Percentiles rank a stretch among this genome's conserved stretches.
These are phyloP conservation scores for Phaethornis superciliosus DNA, from an alignment of 2,113 vertebrate species.

Conservation along the genomic window DNA sequence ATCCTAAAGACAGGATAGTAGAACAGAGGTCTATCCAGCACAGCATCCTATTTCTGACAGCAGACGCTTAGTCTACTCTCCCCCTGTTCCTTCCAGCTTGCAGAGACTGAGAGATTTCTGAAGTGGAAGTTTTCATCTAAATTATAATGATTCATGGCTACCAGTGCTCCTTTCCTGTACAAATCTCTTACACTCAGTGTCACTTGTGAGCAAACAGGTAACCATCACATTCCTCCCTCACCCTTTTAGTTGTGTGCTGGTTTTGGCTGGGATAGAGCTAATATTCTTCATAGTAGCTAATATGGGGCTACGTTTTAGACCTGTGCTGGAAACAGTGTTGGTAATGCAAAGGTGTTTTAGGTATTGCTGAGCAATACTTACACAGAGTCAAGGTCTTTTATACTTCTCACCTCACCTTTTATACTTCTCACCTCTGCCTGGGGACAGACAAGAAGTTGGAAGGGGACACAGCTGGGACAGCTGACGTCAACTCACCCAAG, in stretches of 20 bases:
- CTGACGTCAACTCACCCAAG: no score
- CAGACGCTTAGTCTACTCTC: neutral
- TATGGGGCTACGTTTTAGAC: no score
- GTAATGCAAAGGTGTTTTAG: no score
- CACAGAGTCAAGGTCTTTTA: no score
- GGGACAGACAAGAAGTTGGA: no score
- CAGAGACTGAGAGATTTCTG: neutral
- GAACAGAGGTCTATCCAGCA: neutral
- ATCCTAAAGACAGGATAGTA: neutral
- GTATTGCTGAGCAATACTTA: no score
- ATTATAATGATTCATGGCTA: neutral
- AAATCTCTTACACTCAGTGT: neutral
- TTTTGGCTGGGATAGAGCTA: no score
- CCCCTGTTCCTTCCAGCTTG: neutral
- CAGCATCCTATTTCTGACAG: neutral
- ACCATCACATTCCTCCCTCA: neutral
- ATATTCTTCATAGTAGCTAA: no score
- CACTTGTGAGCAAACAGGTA: neutral
- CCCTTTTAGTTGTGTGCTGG: neutral
- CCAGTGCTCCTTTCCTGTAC: neutral
- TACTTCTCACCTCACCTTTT: no score
- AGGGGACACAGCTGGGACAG: no score
- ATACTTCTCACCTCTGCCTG: no score
- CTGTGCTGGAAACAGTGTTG: no score
- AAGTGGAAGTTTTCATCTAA: neutral